Conservation (phyloP, 2,113 vertebrate species). For the Syrrhaptes paradoxus region DNA sequence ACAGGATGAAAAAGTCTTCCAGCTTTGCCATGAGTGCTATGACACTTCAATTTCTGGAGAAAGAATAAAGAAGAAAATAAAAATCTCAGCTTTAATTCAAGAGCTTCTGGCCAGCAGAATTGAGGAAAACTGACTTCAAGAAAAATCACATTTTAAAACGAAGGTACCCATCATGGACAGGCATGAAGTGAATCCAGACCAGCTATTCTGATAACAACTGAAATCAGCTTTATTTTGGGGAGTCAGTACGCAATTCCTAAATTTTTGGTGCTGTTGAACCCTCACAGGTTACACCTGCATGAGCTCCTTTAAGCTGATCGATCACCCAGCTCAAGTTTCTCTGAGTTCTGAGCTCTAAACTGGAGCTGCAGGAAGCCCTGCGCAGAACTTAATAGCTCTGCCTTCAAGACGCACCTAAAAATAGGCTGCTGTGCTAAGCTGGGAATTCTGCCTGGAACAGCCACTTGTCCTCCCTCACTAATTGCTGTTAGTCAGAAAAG, state of each 20-base stretch:
- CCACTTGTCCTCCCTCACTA: conserved; percentile 18
- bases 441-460: conserved; percentile 27
- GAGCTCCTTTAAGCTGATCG: neutral
- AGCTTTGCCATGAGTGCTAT: neutral
- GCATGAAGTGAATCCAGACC: neutral
- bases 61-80: neutral
- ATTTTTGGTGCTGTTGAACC: neutral
- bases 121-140: neutral
- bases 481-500: conserved; percentile 48
- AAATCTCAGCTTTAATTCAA: neutral
- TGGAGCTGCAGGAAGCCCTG: neutral
- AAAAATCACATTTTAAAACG: neutral
- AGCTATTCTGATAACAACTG: neutral
- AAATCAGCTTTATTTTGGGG: neutral
- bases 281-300: neutral
- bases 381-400: neutral
- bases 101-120: neutral
- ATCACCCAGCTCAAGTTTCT: neutral
- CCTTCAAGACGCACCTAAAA: conserved; percentile 40
- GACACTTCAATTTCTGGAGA: neutral
- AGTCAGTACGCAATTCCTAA: neutral
- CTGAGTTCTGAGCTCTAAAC: neutral
- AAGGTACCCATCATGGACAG: neutral
- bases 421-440: conserved; percentile 44
- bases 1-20: neutral